Base-by-base conservation (phyloP, 1,140 invertebrate genomes). In the Orchesella cincta region DNA sequence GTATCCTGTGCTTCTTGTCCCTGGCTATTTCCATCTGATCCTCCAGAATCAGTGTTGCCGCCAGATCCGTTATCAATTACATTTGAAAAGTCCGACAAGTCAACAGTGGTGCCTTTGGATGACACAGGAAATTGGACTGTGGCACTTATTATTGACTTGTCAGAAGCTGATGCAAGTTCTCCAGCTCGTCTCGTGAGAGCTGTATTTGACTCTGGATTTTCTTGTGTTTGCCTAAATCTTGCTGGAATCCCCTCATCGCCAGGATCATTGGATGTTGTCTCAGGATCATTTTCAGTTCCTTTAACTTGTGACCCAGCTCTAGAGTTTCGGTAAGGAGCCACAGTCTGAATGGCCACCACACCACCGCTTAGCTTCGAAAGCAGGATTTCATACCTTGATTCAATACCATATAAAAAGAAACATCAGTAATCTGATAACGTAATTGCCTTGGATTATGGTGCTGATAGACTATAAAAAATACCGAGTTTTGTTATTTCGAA, bases 351-450 rank as follows among this genome's bases (percentile, higher is more conserved):
- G 16, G 26, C 51, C 51, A 73, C 80, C 14, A 74, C 52, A 28
- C 81, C 78, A n/a, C 81, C 81, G 1, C 76, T 78, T 20, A 82
- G 29, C 3, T 75, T 64, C 0, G 78, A 78, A 1, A 82, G 72
- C 81, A 82, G 80, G 28, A 77, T 70, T 39, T 82, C 81, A 57
- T 80, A 76, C 1, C 57, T 67, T 1, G n/a, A n/a, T n/a, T n/a
- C n/a, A n/a, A n/a, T n/a, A n/a, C n/a, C n/a, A n/a, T n/a, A n/a
- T n/a, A n/a, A n/a, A n/a, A n/a, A n/a, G n/a, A n/a, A n/a, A n/a
- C n/a, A n/a, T n/a, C n/a, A n/a, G n/a, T n/a, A n/a, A n/a, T n/a
- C n/a, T n/a, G n/a, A n/a, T n/a, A n/a, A n/a, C n/a, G n/a, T n/a
- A n/a, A n/a, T n/a, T n/a, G n/a, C n/a, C n/a, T n/a, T n/a, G n/a